Base-by-base conservation (phyloP, 2,113 vertebrate species). In the Leuciscus idus region DNA sequence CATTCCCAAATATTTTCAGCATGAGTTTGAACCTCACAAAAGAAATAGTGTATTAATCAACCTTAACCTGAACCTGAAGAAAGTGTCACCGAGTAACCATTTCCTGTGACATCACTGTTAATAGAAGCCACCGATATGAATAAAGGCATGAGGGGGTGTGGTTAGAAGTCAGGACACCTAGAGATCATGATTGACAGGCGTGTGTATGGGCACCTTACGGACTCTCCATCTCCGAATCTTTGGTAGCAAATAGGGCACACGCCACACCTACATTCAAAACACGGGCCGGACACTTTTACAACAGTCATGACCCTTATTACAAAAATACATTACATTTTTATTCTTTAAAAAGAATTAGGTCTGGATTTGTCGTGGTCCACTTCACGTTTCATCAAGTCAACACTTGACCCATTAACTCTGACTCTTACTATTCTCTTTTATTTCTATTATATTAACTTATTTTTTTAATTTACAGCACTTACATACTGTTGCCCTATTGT, bases 121-220 rank as follows among this genome's bases (percentile, higher is more conserved):
- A 84, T 61, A 82, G 19, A 39, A 88, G 76, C 81, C 85, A 88
- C 70, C 62, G 72, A 61, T 64, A 75, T 39, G 68, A 86, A 26
- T 43, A 46, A 75, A 62, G 36, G 13, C 26, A 64, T 21, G 8
- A 81, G 75, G 83, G 57, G 79, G 78, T 26, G 77, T 57, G 79
- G 78, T 89, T 85, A 89, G 85, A 72, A 43, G 43, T 43, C 8
- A 43, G 43, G 43, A 85, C 78, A 86, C 72, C 82, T 79, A 43
- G 83, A 43, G 68, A 19, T 39, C 48, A 68, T 52, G 75, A 72
- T 43, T 59, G 85, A 72, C 62, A 68, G 85, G 7, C 33, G 7
- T 79, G 78, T 59, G 79, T 43, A 43, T 36, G 55, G 74, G 88
- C 88, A 89, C 88, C 88, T 89, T 89, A 83, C 23, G 88, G 78